Evolutionary conservation across 1,140 invertebrate species (phyloP).

Genomic region (Eubasilissa regina): DNA sequence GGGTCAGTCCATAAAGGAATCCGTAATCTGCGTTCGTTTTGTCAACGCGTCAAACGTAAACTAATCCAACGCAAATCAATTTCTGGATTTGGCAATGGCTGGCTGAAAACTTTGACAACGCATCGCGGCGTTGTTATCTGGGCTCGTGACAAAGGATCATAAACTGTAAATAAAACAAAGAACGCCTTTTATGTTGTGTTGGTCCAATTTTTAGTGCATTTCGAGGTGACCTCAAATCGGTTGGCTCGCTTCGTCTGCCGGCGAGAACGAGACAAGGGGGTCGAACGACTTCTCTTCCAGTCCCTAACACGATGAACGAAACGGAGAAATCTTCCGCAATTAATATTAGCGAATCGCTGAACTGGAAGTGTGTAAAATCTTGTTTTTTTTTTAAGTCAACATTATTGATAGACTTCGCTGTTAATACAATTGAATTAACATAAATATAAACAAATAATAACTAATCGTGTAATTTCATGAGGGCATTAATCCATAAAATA

Average conservation of each 20-base stretch:
- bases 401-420: background rate
- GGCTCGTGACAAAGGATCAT: constrained; percentile 5
- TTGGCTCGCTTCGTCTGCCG: constrained; percentile 38
- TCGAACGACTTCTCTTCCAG: background rate
- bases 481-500: too few relatives aligned
- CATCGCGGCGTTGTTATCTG: background rate
- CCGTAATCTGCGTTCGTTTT: background rate
- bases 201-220: constrained; percentile 57
- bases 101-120: background rate
- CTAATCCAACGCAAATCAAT: background rate
- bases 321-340: constrained; percentile 13
- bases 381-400: too few relatives aligned
- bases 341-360: background rate
- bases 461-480: too few relatives aligned
- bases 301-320: background rate
- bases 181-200: constrained; percentile 29
- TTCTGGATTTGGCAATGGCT: background rate
- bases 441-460: too few relatives aligned
- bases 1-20: background rate
- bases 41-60: background rate
- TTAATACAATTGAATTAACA: background rate
- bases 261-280: background rate
- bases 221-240: constrained; percentile 60
- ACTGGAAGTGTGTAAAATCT: too few relatives aligned
- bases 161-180: constrained; percentile 31